A percentile compares a stretch with the other conserved stretches of the same genome.
These are phyloP conservation scores for Plemyria rubiginata DNA, from an alignment of 2,888 invertebrate genomes.

Conservation along the genomic window DNA sequence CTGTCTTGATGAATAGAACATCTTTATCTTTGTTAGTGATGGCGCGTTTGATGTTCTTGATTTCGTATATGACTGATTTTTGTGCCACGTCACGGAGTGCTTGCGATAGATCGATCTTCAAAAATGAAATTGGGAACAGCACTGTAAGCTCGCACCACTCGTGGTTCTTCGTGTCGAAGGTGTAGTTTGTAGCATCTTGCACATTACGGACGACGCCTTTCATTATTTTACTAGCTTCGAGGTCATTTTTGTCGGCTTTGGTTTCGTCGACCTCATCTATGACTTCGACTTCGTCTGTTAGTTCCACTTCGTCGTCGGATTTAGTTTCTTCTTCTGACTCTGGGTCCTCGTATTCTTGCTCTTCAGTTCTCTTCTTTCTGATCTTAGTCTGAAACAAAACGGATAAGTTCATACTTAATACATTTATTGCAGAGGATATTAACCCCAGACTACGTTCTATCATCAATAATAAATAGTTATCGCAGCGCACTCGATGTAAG, in stretches of 20 bases:
- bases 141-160: slow-evolving; percentile 95
- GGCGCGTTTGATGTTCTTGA: slow-evolving; percentile 92
- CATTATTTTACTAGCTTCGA: slow-evolving; percentile 64
- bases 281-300: slow-evolving; percentile 60
- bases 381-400: slow-evolving; percentile 71
- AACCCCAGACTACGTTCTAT: too few species aligned
- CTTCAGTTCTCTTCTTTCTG: slow-evolving; percentile 84
- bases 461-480: too few species aligned
- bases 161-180: slow-evolving; percentile 90
- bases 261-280: slow-evolving; percentile 56
- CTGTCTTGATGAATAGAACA: slow-evolving; percentile 92
- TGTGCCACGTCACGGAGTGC: slow-evolving; percentile 89
- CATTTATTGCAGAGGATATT: too few species aligned
- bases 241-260: slow-evolving; percentile 45
- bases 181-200: slow-evolving; percentile 86
- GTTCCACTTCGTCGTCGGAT: slow-evolving; percentile 76
- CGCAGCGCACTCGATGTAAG: too few species aligned
- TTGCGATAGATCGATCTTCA: slow-evolving; percentile 89
- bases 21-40: slow-evolving; percentile 90
- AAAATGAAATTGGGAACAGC: slow-evolving; percentile 82
- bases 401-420: neutral
- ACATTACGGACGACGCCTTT: slow-evolving; percentile 71
- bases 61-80: slow-evolving; percentile 91
- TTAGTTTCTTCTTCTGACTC: slow-evolving; percentile 85
- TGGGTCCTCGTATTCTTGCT: slow-evolving; percentile 88